Evolutionary conservation across 2,113 vertebrate species (phyloP).

Genomic region (Cavia aperea): DNA sequence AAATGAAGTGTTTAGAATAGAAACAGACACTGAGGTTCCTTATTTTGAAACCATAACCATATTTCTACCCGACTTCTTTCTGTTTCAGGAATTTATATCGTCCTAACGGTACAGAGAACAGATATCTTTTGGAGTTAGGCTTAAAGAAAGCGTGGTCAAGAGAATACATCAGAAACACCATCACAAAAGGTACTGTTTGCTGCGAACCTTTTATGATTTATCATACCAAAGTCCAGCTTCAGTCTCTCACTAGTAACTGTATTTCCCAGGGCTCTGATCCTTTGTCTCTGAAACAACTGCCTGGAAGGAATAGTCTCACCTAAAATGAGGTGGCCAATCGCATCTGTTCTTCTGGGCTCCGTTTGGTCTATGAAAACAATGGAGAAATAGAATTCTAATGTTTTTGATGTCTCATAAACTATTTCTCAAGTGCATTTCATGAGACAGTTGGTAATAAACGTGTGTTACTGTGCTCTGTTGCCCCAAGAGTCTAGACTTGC

Average conservation of each 20-base stretch:
- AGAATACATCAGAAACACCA: background rate
- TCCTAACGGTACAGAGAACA: background rate
- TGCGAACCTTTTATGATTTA: background rate
- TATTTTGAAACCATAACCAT: background rate
- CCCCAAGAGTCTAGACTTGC: conserved; percentile 21
- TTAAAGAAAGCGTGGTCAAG: background rate
- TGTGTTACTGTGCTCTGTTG: background rate
- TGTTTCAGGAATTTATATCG: conserved; percentile 32
- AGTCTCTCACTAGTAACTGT: background rate
- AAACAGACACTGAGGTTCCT: background rate
- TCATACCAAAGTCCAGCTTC: background rate
- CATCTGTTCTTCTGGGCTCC: background rate
- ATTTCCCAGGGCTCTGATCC: background rate
- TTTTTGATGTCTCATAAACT: conserved; percentile 59
- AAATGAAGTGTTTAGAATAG: background rate
- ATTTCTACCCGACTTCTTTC: background rate
- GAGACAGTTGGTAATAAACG: conserved; percentile 56
- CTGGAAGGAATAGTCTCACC: background rate
- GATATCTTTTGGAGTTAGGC: background rate
- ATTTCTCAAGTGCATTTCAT: conserved; percentile 50
- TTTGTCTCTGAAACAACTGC: background rate
- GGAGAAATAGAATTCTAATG: background rate
- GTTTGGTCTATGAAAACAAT: background rate
- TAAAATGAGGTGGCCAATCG: background rate
- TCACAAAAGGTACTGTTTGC: conserved; percentile 56